These are phyloP conservation scores for Semotilus atromaculatus DNA, from an alignment of 2,797 vertebrate species.

Conservation along the genomic window DNA sequence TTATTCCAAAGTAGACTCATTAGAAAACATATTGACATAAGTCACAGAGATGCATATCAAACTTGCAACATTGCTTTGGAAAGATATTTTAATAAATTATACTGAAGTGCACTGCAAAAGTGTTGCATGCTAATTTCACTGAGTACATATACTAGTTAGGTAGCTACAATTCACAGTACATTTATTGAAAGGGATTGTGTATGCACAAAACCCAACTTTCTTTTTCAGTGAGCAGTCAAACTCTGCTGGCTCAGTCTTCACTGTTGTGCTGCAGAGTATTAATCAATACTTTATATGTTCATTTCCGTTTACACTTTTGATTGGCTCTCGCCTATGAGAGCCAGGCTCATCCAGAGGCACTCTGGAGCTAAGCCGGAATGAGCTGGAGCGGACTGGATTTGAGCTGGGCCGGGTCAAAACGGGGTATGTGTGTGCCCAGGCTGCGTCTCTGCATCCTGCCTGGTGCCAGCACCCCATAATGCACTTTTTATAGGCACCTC, in stretches of 20 bases:
- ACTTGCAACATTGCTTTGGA: background rate
- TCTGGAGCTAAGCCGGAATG: conserved; percentile 37
- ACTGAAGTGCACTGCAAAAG: background rate
- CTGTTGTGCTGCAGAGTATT: conserved; percentile 6
- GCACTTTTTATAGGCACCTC: conserved; percentile 71
- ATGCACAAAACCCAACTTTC: background rate
- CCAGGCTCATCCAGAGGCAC: conserved; percentile 9
- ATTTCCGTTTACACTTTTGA: conserved; percentile 23
- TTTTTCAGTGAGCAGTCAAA: background rate
- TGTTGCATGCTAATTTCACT: background rate
- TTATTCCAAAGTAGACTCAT: background rate
- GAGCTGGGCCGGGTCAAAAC: conserved; percentile 27
- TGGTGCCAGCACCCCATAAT: conserved; percentile 62
- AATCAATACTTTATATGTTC: conserved; percentile 9
- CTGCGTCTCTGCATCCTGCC: conserved; percentile 35
- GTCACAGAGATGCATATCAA: background rate
- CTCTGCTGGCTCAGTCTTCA: background rate
- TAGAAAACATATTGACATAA: background rate
- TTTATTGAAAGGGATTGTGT: background rate
- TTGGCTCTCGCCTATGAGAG: background rate
- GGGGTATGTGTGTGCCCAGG: conserved; percentile 34
- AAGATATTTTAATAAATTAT: background rate
- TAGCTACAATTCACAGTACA: background rate
- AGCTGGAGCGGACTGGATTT: conserved; percentile 44
- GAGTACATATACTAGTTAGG: background rate